phyloP scores from a whole-genome alignment of 2,797 vertebrate species.

The Heterohyrax brucei region DNA sequence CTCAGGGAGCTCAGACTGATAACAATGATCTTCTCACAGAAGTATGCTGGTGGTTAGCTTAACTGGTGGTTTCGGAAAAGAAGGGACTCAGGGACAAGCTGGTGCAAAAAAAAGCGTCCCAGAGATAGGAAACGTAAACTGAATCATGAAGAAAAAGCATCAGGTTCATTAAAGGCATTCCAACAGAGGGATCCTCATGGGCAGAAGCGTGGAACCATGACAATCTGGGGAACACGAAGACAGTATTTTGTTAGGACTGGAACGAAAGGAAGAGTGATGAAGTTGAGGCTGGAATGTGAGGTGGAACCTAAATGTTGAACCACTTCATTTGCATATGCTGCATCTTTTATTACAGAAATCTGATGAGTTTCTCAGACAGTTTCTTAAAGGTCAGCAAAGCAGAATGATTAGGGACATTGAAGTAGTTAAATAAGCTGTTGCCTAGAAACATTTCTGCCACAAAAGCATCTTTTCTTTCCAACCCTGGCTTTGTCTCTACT shows the following conservation, averaged over 20 bases:
- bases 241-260: neutral
- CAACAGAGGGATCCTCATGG: neutral
- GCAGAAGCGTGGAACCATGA: neutral
- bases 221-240: neutral
- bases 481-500: constrained; percentile 1
- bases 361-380: constrained; percentile 12
- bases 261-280: neutral
- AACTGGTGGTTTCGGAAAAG: neutral
- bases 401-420: neutral
- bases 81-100: neutral
- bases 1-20: neutral
- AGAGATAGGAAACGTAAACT: constrained; percentile 1
- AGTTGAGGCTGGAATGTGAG: neutral
- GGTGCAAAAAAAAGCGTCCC: neutral
- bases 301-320: neutral
- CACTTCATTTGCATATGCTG: neutral
- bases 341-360: neutral
- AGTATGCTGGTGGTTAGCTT: neutral
- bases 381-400: constrained; percentile 63
- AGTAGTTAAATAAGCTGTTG: constrained; percentile 55
- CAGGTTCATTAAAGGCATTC: neutral
- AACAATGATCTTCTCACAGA: neutral
- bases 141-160: neutral
- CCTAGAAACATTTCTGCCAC: constrained; percentile 72
- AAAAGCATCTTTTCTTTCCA: constrained; percentile 56